Percentiles rank a stretch among this genome's conserved stretches.
Evolutionary conservation across 2,797 vertebrate genomes (phyloP).

Genomic region (Odontamblyopus lacepedii): DNA sequence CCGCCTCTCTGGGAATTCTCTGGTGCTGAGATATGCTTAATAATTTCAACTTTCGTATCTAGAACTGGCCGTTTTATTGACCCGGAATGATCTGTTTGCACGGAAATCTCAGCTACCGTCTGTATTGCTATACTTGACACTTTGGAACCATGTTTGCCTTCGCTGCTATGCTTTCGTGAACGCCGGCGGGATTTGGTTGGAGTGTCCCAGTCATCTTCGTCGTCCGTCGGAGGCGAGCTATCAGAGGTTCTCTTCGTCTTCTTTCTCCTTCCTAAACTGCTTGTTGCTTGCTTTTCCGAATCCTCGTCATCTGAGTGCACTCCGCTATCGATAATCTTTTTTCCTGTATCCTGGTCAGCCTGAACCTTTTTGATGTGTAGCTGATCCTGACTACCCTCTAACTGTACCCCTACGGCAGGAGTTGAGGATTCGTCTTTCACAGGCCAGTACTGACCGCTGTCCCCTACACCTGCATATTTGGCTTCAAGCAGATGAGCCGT

Average conservation of each 20-base stretch:
- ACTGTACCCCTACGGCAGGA: conserved; percentile 72
- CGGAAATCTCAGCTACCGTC: conserved; percentile 97
- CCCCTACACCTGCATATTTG: conserved; percentile 84
- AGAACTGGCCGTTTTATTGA: conserved; percentile 89
- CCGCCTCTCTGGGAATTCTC: conserved; percentile 93
- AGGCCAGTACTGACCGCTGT: conserved; percentile 91
- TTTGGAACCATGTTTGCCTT: conserved; percentile 88
- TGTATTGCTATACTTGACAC: conserved; percentile 96
- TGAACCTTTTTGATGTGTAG: conserved; percentile 82
- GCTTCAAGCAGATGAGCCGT: conserved; percentile 87
- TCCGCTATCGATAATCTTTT: conserved; percentile 91
- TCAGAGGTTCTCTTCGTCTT: conserved; percentile 90
- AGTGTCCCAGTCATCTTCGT: conserved; percentile 96
- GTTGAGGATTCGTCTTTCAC: conserved; percentile 85
- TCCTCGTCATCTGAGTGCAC: conserved; percentile 98
- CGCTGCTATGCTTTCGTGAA: conserved; percentile 86
- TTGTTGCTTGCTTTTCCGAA: conserved; percentile 78
- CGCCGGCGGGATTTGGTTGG: conserved; percentile 88
- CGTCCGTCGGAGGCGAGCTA: conserved; percentile 93
- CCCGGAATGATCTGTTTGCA: conserved; percentile 96
- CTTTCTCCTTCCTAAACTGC: conserved; percentile 84
- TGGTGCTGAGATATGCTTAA: conserved; percentile 95
- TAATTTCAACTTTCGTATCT: conserved; percentile 94
- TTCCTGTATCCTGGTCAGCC: conserved; percentile 81
- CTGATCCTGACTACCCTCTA: conserved; percentile 69